Evolutionary conservation across 2,888 invertebrate species (phyloP).

Genomic region (Parthenolecanium corni): DNA sequence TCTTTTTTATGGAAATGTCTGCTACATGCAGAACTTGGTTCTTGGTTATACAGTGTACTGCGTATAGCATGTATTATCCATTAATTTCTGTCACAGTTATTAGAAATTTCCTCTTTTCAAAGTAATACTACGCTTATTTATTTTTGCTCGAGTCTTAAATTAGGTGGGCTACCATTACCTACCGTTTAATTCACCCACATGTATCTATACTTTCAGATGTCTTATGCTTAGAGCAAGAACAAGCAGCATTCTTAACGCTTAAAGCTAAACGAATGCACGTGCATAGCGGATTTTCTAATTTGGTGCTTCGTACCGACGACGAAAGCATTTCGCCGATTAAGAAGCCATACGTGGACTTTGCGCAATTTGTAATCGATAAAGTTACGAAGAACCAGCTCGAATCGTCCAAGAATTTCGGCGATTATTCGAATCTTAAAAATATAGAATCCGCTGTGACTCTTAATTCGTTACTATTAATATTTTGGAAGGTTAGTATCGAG

Average conservation of each 20-base stretch:
- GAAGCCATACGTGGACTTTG: slow-evolving; percentile 17
- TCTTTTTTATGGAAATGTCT: too few relatives aligned
- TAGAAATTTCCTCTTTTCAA: background rate
- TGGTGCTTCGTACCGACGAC: slow-evolving; percentile 13
- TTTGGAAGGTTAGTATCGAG: slow-evolving; percentile 24
- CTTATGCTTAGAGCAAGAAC: slow-evolving; percentile 3
- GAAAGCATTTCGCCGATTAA: background rate
- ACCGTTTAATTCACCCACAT: too few relatives aligned
- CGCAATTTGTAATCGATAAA: slow-evolving; percentile 7
- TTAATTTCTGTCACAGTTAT: background rate
- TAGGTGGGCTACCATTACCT: too few relatives aligned
- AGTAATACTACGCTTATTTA: too few relatives aligned
- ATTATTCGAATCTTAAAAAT: background rate
- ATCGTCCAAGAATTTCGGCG: background rate
- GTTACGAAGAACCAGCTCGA: background rate
- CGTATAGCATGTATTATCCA: background rate
- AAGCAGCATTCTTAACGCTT: slow-evolving; percentile 15
- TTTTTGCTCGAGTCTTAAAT: too few relatives aligned
- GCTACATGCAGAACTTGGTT: too few relatives aligned
- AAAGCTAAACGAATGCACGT: slow-evolving; percentile 14
- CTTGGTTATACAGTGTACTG: background rate
- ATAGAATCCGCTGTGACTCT: slow-evolving; percentile 7
- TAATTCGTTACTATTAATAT: slow-evolving; percentile 15
- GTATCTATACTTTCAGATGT: background rate
- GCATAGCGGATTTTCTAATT: slow-evolving; percentile 22